phyloP scores from a whole-genome alignment of 2,888 invertebrate species.

The Dryococelus australis region DNA sequence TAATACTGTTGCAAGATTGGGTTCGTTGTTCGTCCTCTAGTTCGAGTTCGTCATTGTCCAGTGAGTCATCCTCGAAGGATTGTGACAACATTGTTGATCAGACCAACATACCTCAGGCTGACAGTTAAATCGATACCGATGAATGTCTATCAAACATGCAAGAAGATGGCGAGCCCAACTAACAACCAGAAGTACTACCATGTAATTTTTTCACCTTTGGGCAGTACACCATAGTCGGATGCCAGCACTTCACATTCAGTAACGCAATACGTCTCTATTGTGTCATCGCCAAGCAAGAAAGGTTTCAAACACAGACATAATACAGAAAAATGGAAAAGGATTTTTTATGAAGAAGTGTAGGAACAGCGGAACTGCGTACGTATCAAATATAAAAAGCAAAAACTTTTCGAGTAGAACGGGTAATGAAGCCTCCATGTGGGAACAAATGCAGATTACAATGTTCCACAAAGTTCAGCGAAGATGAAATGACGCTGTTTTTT shows the following conservation, averaged over 20 bases:
- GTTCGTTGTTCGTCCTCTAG: no score
- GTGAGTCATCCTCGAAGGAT: no score
- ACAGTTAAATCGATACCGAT: no score
- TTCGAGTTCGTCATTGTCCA: no score
- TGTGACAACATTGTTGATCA: no score
- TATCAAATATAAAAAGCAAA: neutral
- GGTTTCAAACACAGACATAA: neutral
- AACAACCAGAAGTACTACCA: no score
- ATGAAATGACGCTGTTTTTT: neutral
- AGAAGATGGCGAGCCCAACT: no score
- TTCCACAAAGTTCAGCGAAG: neutral
- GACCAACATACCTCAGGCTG: no score
- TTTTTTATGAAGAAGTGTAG: neutral
- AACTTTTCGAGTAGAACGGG: neutral
- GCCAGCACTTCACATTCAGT: neutral
- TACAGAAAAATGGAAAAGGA: neutral
- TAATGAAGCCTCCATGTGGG: neutral
- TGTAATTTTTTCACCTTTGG: neutral
- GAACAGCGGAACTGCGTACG: neutral
- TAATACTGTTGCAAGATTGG: no score
- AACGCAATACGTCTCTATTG: neutral
- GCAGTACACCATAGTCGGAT: neutral
- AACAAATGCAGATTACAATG: neutral
- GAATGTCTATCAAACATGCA: no score
- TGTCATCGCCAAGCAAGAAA: neutral